Percentiles rank a stretch among this genome's conserved stretches.
phyloP scores from a whole-genome alignment of 1,140 invertebrate species.

The Ostrea denselamellosa region DNA sequence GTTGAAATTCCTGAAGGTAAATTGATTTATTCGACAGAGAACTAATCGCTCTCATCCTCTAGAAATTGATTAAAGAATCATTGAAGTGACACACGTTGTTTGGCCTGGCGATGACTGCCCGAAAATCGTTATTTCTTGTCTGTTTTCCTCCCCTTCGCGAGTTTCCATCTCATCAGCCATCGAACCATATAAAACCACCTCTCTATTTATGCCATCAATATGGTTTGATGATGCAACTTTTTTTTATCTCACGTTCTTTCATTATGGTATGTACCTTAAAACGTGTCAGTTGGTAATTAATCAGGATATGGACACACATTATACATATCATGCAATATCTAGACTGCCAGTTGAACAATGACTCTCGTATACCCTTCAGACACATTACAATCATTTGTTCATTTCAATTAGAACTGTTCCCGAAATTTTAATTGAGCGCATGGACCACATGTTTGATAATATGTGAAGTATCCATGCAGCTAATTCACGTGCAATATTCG shows the following conservation, averaged over 20 bases:
- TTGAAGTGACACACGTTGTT: conserved; percentile 2
- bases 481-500: too few species aligned
- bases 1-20: conserved; percentile 19
- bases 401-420: too few species aligned
- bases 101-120: neutral
- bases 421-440: too few species aligned
- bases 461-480: too few species aligned
- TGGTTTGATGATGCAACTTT: neutral
- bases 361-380: too few species aligned
- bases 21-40: conserved; percentile 17
- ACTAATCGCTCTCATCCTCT: conserved; percentile 19
- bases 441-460: too few species aligned
- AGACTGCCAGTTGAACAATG: neutral
- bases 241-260: neutral
- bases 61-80: conserved; percentile 31
- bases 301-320: neutral
- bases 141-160: neutral
- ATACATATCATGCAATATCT: conserved; percentile 12
- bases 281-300: neutral
- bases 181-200: conserved; percentile 7
- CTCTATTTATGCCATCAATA: neutral
- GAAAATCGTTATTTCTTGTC: neutral
- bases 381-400: too few species aligned
- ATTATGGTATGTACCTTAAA: neutral
- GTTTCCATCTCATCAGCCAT: neutral